Evolutionary conservation across 2,113 vertebrate species (phyloP).

Genomic region (Apus apus): DNA sequence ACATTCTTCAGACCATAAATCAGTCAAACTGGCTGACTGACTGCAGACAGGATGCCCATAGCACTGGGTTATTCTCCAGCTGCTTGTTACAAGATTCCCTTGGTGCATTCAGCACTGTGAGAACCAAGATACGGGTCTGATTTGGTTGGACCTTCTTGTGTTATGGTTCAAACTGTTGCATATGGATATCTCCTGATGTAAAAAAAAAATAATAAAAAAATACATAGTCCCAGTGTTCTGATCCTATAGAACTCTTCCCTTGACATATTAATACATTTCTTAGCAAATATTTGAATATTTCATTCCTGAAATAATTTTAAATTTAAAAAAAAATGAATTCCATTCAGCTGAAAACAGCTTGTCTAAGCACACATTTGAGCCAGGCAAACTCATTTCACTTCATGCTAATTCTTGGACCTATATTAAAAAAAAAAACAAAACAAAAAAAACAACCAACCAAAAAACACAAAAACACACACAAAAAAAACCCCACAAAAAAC

Average conservation of each 20-base stretch:
- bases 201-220: not conserved
- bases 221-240: not conserved
- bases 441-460: too few relatives aligned
- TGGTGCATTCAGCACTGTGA: not conserved
- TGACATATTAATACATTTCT: slow-evolving; percentile 23
- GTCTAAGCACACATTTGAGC: not conserved
- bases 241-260: not conserved
- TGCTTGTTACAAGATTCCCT: not conserved
- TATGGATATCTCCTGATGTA: not conserved
- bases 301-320: not conserved
- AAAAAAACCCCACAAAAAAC: not conserved
- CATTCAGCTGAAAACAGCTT: slow-evolving; percentile 42
- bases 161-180: slow-evolving; percentile 16
- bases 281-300: slow-evolving; percentile 2
- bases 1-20: slow-evolving; percentile 25
- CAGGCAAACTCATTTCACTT: slow-evolving; percentile 29
- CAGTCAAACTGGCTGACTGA: slow-evolving; percentile 1
- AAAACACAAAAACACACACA: not conserved
- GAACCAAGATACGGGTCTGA: not conserved
- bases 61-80: not conserved
- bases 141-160: not conserved
- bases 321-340: not conserved
- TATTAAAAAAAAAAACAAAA: not conserved
- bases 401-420: slow-evolving; percentile 53
- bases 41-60: not conserved